These are phyloP conservation scores for silkworm (Bombyx mori) DNA, from an alignment of 1,140 invertebrate species.

Conservation along the genomic window DNA sequence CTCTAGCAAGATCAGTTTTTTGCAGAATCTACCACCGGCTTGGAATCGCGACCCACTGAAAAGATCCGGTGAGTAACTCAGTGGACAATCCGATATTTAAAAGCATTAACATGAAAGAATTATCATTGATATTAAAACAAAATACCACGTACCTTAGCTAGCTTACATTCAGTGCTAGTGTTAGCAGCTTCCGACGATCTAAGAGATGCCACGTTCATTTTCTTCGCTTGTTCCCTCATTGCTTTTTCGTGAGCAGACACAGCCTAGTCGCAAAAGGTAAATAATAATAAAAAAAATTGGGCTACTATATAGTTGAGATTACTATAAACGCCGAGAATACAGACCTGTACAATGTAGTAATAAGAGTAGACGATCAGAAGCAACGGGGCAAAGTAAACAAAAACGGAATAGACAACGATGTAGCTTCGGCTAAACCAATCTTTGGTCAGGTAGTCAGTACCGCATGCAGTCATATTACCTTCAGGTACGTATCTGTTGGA, in stretches of 20 bases:
- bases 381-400: conserved; percentile 77
- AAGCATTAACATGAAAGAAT: background rate
- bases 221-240: conserved; percentile 81
- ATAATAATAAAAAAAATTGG: too few species aligned
- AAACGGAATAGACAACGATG: conserved; percentile 76
- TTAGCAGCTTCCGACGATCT: conserved; percentile 75
- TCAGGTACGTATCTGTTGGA: conserved; percentile 80
- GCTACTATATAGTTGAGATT: too few species aligned
- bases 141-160: conserved; percentile 67
- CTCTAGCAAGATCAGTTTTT: too few species aligned
- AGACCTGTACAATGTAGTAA: conserved; percentile 78
- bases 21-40: too few species aligned
- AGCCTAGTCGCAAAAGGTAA: conserved; percentile 49
- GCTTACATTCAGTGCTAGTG: conserved; percentile 75
- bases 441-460: conserved; percentile 82
- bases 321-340: too few species aligned
- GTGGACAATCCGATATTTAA: too few species aligned
- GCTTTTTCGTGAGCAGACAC: conserved; percentile 79
- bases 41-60: too few species aligned
- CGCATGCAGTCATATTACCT: conserved; percentile 86
- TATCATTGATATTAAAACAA: conserved; percentile 4
- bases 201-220: conserved; percentile 80
- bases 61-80: too few species aligned
- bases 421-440: conserved; percentile 75
- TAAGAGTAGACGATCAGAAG: conserved; percentile 80